Evolutionary conservation across 2,888 invertebrate genomes (phyloP), one percentile per base, ranked within the genome.

Genomic region (Heteromyza rotundicornis): DNA sequence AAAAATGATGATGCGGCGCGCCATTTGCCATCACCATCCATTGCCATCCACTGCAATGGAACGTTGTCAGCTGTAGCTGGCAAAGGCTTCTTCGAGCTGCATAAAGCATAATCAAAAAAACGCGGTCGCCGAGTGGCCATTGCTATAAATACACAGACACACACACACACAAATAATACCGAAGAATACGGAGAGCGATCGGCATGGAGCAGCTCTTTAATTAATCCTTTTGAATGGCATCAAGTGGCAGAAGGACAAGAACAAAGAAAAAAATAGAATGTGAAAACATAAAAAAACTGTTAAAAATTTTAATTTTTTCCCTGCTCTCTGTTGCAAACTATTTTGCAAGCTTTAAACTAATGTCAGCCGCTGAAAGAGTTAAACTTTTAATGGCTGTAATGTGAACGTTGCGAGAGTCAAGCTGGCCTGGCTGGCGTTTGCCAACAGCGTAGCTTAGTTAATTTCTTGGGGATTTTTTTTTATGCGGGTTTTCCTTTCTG

Each of bases 291-390:
- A 3, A 32, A 40, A 52, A n/a, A 32, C 52, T 52, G 32, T 52
- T 44, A 16, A 55, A 59, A 55, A 17, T 14, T 17, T 44, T 44
- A 16, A 20, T 50, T 10, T 50, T 22, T 50, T n/a, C 54, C n/a
- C 23, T 10, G 10, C 12, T 24, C 35, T 54, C 74, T 74, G 74
- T 69, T 67, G 67, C 64, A 58, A 75, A 74, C 75, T 75, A 76
- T 74, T 75, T 64, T 63, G 68, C 68, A 70, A 74, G 73, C 74
- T 73, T 70, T 70, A 70, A 67, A 69, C 65, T 68, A 68, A 68
- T 71, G 57, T n/a, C 36, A 20, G 36, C 17, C 60, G 66, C 63
- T 59, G 67, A 64, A 66, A 57, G 64, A 68, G 71, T 71, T 14
- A 19, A 49, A 20, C 57, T 73, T 74, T 74, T 71, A 74, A 74